Evolutionary conservation across 1,140 invertebrate species (phyloP).

Genomic region (Aphis craccivora): DNA sequence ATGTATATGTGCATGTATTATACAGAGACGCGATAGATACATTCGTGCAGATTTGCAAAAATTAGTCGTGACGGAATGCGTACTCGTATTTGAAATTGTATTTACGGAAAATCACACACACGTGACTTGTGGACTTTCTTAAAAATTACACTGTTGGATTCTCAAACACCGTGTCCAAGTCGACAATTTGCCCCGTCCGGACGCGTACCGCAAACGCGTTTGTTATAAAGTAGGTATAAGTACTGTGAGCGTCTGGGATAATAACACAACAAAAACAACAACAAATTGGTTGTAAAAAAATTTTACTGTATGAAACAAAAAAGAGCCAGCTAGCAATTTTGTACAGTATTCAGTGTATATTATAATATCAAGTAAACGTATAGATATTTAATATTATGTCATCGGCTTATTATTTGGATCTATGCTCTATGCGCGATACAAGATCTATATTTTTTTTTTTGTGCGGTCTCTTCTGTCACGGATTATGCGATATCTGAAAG

Average conservation of each 20-base stretch:
- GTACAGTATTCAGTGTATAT: background rate
- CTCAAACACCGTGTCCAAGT: background rate
- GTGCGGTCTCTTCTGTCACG: conserved; percentile 28
- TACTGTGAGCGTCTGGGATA: background rate
- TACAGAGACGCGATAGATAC: background rate
- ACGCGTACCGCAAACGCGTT: background rate
- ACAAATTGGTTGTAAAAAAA: background rate
- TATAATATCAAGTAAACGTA: background rate
- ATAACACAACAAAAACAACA: conserved; percentile 21
- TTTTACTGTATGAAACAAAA: conserved; percentile 23
- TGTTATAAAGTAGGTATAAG: background rate
- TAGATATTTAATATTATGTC: background rate
- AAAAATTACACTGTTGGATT: conserved; percentile 9
- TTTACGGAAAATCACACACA: background rate
- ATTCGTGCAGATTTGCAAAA: background rate
- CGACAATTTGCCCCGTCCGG: background rate
- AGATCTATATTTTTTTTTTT: background rate
- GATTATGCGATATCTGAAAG: conserved; percentile 38
- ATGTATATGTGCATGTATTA: background rate
- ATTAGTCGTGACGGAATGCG: background rate
- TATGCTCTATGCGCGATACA: background rate
- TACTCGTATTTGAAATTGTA: conserved; percentile 1
- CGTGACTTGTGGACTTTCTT: background rate
- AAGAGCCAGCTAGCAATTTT: background rate
- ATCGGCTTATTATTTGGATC: background rate